Evolutionary conservation across 2,797 vertebrate species (phyloP), one percentile per base, ranked within the genome.

Genomic region (Lacerta viridis): DNA sequence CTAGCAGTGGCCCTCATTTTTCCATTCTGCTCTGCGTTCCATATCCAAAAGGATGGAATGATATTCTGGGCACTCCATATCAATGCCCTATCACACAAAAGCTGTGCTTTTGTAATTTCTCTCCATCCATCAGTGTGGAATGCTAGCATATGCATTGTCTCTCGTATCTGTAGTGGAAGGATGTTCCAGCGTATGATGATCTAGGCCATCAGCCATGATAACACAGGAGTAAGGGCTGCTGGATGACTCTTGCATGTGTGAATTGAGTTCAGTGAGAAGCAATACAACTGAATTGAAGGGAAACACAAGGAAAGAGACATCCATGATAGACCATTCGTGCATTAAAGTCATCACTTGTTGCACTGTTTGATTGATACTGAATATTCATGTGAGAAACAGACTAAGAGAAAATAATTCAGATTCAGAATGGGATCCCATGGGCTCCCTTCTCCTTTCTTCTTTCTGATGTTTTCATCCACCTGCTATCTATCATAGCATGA

Each of bases 391-490:
- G 13, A 50, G 36, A 43, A 46, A 6, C 71, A 75, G 5, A 9
- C 4, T 59, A 71, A 61, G 55, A 75, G 33, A 59, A 74, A 61
- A 75, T 29, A 86, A 25, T 7, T 29, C 25, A 18, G 78, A 83
- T 80, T 84, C 46, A 76, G 29, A 88, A 18, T 11, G 86, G 5
- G 85, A 86, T 85, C 80, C 27, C 27, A 29, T 17, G 66, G 2
- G 2, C 80, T 61, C 86, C 81, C 15, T 15, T 64, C 33, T 85
- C 36, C 20, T 23, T 86, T 18, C 84, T 77, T 4, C 0, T 27
- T 85, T 18, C 8, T 86, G 36, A 85, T 86, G 20, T 75, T 89
- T 3, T 89, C 66, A 89, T 61, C 69, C 90, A 74, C 17, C 1
- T 87, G 1, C 2, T 61, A 85, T 83, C 68, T 83, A 1, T 79